Evolutionary conservation across 2,113 vertebrate species (phyloP).

Genomic region (Cricetomys ansorgei): DNA sequence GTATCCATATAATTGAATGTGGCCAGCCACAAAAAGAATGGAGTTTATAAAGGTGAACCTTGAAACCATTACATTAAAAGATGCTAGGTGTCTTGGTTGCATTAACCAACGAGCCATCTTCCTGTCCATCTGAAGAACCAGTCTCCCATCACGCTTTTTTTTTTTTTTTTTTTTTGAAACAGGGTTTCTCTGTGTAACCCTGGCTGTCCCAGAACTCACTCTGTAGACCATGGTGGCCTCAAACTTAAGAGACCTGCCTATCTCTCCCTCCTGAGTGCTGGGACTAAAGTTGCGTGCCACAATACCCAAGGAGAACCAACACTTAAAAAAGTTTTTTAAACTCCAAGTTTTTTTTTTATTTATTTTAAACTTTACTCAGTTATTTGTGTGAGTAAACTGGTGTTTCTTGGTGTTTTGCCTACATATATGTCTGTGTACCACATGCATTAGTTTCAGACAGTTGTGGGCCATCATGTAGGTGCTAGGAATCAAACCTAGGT

Average conservation of each 20-base stretch:
- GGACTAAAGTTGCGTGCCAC: neutral
- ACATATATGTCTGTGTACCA: neutral
- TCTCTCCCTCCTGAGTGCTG: neutral
- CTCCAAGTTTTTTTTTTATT: neutral
- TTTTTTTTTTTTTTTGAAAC: neutral
- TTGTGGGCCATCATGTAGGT: neutral
- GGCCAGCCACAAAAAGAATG: neutral
- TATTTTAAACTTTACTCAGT: neutral
- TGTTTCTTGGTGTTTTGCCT: neutral
- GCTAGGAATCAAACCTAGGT: neutral
- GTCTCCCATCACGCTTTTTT: neutral
- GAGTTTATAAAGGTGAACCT: neutral
- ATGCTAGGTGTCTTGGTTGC: neutral
- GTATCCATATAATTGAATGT: neutral
- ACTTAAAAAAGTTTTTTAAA: neutral
- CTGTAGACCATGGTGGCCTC: neutral
- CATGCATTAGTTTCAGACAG: neutral
- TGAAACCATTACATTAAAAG: neutral
- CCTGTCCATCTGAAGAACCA: neutral
- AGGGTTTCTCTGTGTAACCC: neutral
- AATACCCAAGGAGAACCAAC: neutral
- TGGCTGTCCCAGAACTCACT: neutral
- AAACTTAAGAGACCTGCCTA: neutral
- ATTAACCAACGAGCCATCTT: neutral
- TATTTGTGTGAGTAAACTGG: neutral